Percentiles rank a stretch among this genome's conserved stretches.
These are phyloP conservation scores for Crocallis elinguaria DNA, from an alignment of 2,888 invertebrate genomes.

Conservation along the genomic window DNA sequence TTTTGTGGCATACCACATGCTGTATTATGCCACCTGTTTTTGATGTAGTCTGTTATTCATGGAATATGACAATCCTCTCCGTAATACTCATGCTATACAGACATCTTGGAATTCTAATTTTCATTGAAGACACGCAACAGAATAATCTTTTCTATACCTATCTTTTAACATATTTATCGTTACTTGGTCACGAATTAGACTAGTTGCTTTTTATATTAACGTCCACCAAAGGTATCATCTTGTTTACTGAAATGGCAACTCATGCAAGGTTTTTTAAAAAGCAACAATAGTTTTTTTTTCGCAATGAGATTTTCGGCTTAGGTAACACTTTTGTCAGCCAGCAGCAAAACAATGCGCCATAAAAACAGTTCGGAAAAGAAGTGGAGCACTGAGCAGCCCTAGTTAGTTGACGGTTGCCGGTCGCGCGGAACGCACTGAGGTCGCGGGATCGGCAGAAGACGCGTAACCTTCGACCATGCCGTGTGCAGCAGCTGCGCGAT, in stretches of 20 bases:
- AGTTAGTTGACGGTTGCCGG: constrained; percentile 67
- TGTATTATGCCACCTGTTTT: too few species aligned
- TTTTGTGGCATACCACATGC: too few species aligned
- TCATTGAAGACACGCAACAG: too few species aligned
- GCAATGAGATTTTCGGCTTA: constrained; percentile 58
- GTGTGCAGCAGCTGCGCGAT: constrained; percentile 66
- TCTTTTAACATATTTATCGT: too few species aligned
- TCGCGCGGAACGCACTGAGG: constrained; percentile 68
- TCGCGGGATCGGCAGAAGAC: constrained; percentile 50
- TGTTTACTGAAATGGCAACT: constrained; percentile 18
- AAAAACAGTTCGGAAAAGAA: constrained; percentile 65
- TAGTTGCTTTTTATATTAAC: too few species aligned
- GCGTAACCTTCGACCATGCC: constrained; percentile 72
- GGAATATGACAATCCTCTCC: too few species aligned
- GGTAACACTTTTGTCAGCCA: constrained; percentile 57
- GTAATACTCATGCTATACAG: too few species aligned
- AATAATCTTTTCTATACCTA: too few species aligned
- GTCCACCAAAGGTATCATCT: too few species aligned
- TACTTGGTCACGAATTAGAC: too few species aligned
- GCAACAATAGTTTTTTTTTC: constrained; percentile 58
- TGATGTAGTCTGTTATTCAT: too few species aligned
- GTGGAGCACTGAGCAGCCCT: constrained; percentile 74
- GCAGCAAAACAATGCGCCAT: constrained; percentile 70
- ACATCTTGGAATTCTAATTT: too few species aligned
- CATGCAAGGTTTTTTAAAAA: constrained; percentile 33